A percentile compares a stretch with the other conserved stretches of the same genome.
Conservation (phyloP, 2,888 invertebrate genomes). For the Ochropleura plecta region DNA sequence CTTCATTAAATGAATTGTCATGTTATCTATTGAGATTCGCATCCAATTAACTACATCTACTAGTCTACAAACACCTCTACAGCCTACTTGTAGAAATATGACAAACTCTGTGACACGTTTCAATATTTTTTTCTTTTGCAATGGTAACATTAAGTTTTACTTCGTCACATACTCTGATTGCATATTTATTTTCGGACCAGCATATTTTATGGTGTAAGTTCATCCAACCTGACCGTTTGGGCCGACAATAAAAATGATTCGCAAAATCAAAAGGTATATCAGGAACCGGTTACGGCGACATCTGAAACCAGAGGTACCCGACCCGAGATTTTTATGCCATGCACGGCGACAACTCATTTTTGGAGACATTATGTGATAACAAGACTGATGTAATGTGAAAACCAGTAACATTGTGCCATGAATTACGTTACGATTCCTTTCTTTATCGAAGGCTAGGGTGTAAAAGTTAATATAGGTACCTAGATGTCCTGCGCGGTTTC, state of each 20-base stretch:
- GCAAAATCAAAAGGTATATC: constrained; percentile 28
- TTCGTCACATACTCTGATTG: background rate
- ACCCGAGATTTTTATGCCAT: constrained; percentile 46
- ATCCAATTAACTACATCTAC: too few species aligned
- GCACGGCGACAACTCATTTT: constrained; percentile 46
- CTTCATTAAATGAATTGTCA: too few species aligned
- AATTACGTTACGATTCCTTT: constrained; percentile 44
- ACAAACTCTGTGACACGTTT: background rate
- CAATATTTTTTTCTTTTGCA: background rate
- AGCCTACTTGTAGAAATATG: background rate
- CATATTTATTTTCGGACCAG: constrained; percentile 26
- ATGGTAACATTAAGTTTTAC: background rate
- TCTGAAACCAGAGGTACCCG: constrained; percentile 42
- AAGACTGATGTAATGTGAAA: constrained; percentile 50
- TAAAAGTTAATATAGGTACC: constrained; percentile 31
- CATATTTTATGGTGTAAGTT: constrained; percentile 26
- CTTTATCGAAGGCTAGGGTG: constrained; percentile 24
- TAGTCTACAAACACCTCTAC: too few species aligned
- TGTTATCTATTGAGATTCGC: too few species aligned
- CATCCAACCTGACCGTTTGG: constrained; percentile 18
- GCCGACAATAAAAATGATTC: constrained; percentile 39
- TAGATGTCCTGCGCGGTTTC: too few species aligned
- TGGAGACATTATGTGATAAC: constrained; percentile 55
- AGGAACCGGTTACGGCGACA: constrained; percentile 49
- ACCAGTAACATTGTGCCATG: constrained; percentile 48